Evolutionary conservation across 2,113 vertebrate species (phyloP), one percentile per base, ranked within the genome.

Genomic region (Argyrosomus japonicus): DNA sequence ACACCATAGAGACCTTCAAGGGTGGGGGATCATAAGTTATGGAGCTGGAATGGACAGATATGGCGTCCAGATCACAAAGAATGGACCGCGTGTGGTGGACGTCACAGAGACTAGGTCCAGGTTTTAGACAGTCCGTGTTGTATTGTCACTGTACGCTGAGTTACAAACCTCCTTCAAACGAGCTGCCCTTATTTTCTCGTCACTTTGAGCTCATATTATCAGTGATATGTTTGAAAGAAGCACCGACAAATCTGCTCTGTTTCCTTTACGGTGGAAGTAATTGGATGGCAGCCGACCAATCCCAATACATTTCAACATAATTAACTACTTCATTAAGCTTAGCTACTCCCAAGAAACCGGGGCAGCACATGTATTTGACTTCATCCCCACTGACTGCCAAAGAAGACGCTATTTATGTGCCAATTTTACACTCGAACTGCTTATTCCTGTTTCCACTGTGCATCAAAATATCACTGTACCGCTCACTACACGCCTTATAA

Each of bases 261-360:
- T 76, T 81, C 58, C 43, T 64, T 58, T 45, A n/a, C 53, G 51
- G 45, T 40, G 21, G 45, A 17, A 68, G 70, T 85, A 77, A 73
- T 56, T 71, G 61, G 53, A 81, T 81, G 62, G 32, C 45, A 40
- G 45, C 51, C 72, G 72, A 81, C 78, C 78, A 85, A 72, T 67
- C 83, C 68, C 77, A 67, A 65, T 81, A 72, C 78, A 62, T 72
- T 72, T 78, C 77, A 72, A 72, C 50, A 50, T 72, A 81, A 81
- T 72, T 61, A 85, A 74, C 54, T 79, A 67, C 74, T 74, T 62
- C 58, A 82, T 86, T 82, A 82, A 79, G 64, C 75, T 75, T 45
- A 79, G 70, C 63, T 64, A 58, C 63, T 86, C 75, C 69, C 69
- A 50, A 29, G 79, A 51, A 82, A 82, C 43, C 64, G 15, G 51